A percentile compares a stretch with the other conserved stretches of the same genome.
phyloP scores from a whole-genome alignment of 2,797 vertebrate genomes.

The Enoplosus armatus region DNA sequence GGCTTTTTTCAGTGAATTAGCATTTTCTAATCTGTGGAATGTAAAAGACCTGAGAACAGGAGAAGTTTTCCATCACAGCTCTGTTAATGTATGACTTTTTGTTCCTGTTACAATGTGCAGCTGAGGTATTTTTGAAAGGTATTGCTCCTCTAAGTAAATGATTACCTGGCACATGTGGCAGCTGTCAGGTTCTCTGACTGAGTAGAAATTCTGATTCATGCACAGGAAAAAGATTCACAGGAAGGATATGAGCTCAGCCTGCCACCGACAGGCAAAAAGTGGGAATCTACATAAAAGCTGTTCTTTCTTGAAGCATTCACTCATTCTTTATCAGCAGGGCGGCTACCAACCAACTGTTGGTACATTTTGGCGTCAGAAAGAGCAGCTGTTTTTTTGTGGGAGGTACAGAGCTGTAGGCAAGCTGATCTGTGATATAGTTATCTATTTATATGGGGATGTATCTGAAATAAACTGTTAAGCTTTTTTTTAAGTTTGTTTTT shows the following conservation, averaged over 20 bases:
- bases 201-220: slow-evolving; percentile 11
- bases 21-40: slow-evolving; percentile 54
- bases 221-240: slow-evolving; percentile 8
- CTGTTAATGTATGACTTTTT: slow-evolving; percentile 82
- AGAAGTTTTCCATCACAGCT: slow-evolving; percentile 42
- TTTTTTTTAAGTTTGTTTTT: neutral
- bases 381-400: neutral
- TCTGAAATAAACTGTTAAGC: neutral
- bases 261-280: slow-evolving; percentile 54
- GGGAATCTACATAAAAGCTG: neutral
- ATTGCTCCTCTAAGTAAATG: slow-evolving; percentile 79
- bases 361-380: neutral
- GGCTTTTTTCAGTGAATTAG: slow-evolving; percentile 17
- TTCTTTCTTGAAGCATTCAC: slow-evolving; percentile 43
- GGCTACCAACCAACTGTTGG: neutral
- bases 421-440: neutral
- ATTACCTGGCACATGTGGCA: slow-evolving; percentile 79
- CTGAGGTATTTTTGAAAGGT: slow-evolving; percentile 74
- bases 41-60: slow-evolving; percentile 41
- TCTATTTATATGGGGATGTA: neutral
- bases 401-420: neutral
- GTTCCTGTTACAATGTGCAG: slow-evolving; percentile 71
- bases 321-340: slow-evolving; percentile 18
- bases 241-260: slow-evolving; percentile 29
- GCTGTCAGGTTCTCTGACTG: slow-evolving; percentile 62